phyloP scores from a whole-genome alignment of 1,140 invertebrate genomes.

The Anastatus disparis region DNA sequence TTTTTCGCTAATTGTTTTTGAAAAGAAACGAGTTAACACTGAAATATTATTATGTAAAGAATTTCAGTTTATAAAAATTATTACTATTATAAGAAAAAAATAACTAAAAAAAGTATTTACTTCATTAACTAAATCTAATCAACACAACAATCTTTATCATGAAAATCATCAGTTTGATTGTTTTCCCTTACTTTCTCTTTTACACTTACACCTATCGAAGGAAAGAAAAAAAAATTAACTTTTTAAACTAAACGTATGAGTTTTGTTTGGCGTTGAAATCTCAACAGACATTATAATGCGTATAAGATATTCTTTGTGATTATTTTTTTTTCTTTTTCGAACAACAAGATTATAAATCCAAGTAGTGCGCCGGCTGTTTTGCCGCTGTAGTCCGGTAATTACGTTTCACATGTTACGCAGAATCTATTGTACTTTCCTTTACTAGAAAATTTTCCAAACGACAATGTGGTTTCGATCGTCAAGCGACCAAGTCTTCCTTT shows the following conservation, averaged over 20 bases:
- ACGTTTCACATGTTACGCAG: not conserved
- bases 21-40: no score
- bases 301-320: no score
- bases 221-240: no score
- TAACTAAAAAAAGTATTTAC: not conserved
- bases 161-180: not conserved
- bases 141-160: not conserved
- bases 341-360: not conserved
- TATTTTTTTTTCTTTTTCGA: not conserved
- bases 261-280: no score
- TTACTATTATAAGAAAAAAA: no score
- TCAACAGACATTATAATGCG: no score
- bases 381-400: not conserved
- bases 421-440: constrained; percentile 4
- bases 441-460: constrained; percentile 5
- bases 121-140: not conserved
- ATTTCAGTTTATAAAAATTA: no score
- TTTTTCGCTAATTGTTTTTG: no score
- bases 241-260: no score
- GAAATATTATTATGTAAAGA: no score
- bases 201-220: no score
- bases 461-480: not conserved
- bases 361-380: not conserved
- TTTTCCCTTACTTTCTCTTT: not conserved
- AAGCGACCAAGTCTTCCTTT: no score